Evolutionary conservation across 2,797 vertebrate genomes (phyloP).

Genomic region (Scarus forsteni): DNA sequence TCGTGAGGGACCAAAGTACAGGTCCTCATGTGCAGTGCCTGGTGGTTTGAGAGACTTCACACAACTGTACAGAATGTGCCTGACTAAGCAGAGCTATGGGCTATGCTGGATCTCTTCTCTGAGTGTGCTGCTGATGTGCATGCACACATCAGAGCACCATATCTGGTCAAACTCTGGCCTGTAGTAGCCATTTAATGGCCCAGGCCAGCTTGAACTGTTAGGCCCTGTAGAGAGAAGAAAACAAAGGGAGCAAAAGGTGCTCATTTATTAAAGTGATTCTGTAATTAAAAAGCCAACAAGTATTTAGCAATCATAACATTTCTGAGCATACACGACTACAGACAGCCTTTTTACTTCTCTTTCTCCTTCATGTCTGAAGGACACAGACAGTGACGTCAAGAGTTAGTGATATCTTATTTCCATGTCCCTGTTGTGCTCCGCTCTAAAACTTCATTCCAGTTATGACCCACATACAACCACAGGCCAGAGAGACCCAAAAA

Average conservation of each 20-base stretch:
- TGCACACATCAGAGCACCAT: conserved; percentile 74
- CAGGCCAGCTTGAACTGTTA: conserved; percentile 96
- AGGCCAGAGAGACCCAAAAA: conserved; percentile 74
- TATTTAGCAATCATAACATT: conserved; percentile 37
- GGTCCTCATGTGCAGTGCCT: conserved; percentile 51
- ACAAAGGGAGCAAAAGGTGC: conserved; percentile 92
- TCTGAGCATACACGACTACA: conserved; percentile 29
- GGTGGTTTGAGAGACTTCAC: conserved; percentile 47
- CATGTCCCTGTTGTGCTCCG: conserved; percentile 72
- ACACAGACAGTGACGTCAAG: conserved; percentile 75
- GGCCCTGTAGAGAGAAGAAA: conserved; percentile 91
- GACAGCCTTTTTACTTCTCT: conserved; percentile 71
- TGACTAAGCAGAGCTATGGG: conserved; percentile 57
- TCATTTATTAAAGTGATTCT: conserved; percentile 90
- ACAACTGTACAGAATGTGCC: conserved; percentile 60
- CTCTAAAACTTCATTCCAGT: conserved; percentile 73
- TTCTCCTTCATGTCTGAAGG: conserved; percentile 73
- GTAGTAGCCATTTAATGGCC: conserved; percentile 92
- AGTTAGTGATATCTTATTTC: conserved; percentile 77
- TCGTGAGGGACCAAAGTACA: conserved; percentile 62
- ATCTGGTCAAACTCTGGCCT: conserved; percentile 92
- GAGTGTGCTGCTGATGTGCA: conserved; percentile 62
- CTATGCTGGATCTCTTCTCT: conserved; percentile 71
- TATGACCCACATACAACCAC: conserved; percentile 80
- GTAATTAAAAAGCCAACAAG: conserved; percentile 42